Evolutionary conservation across 2,888 invertebrate species (phyloP).

Genomic region (Arctia plantaginis): DNA sequence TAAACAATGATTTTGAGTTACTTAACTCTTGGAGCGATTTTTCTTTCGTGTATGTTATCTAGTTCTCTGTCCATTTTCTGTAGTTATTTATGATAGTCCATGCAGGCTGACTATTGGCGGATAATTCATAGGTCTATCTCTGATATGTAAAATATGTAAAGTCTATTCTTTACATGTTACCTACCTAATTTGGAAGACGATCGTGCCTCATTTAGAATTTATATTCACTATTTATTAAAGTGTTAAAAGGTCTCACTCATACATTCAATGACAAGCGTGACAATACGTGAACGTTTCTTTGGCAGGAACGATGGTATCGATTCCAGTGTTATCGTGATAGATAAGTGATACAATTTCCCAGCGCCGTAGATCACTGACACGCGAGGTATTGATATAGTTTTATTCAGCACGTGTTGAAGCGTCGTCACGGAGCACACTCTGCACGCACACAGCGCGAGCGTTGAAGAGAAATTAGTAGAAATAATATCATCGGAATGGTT

Average conservation of each 20-base stretch:
- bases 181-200: not conserved
- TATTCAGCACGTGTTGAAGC: constrained; percentile 29
- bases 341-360: constrained; percentile 21
- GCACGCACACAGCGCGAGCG: constrained; percentile 36
- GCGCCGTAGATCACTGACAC: constrained; percentile 43
- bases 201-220: not conserved
- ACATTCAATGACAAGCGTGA: not conserved
- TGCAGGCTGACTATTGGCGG: not conserved
- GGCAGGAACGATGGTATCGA: not conserved
- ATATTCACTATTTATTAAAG: not conserved
- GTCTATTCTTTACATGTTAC: not conserved
- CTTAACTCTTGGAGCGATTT: not conserved
- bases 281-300: not conserved
- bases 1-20: not conserved
- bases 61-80: not conserved
- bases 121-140: not conserved
- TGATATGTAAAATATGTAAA: not conserved
- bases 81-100: not conserved
- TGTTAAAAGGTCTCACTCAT: not conserved
- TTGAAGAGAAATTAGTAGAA: constrained; percentile 58
- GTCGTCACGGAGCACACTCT: constrained; percentile 12
- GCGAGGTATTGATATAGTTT: constrained; percentile 5
- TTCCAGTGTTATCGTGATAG: not conserved
- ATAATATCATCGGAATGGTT: constrained; percentile 47
- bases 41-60: not conserved